phyloP scores from a whole-genome alignment of 2,113 vertebrate species.

The Microtus montanus region DNA sequence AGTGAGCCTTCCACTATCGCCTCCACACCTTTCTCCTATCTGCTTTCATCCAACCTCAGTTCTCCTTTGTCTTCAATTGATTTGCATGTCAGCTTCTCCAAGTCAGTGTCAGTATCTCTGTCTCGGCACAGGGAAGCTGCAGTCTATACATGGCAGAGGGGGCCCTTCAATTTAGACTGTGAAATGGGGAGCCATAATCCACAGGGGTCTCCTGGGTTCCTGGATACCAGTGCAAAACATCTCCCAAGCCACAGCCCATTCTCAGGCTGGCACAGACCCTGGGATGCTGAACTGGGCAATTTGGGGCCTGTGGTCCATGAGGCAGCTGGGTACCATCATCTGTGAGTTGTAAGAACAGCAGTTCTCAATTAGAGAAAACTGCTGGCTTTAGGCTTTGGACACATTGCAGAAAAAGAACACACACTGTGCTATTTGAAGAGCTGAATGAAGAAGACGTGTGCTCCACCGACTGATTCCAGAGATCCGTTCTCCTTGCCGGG shows the following conservation, averaged over 20 bases:
- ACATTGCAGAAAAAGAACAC: not conserved
- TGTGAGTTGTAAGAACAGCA: not conserved
- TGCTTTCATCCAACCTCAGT: not conserved
- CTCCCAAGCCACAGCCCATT: not conserved
- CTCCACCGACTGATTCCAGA: not conserved
- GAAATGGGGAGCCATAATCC: accelerated
- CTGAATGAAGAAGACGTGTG: not conserved
- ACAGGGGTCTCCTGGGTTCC: not conserved
- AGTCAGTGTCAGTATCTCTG: not conserved
- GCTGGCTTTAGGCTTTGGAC: not conserved
- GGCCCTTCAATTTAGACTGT: accelerated
- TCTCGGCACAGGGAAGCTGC: accelerated
- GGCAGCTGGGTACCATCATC: not conserved
- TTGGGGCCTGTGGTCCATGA: too few relatives aligned
- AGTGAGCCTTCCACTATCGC: not conserved
- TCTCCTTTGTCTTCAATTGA: not conserved
- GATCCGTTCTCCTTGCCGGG: not conserved
- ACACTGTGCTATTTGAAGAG: not conserved
- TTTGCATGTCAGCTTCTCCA: not conserved
- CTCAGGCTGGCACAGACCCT: not conserved
- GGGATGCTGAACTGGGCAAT: not conserved
- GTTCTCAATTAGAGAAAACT: not conserved
- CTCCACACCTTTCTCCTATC: not conserved
- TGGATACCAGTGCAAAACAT: too few relatives aligned
- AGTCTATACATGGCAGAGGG: not conserved